Percentiles rank a stretch among this genome's conserved stretches.
Conservation (phyloP, 2,797 vertebrate species). For the Champsocephalus esox region DNA sequence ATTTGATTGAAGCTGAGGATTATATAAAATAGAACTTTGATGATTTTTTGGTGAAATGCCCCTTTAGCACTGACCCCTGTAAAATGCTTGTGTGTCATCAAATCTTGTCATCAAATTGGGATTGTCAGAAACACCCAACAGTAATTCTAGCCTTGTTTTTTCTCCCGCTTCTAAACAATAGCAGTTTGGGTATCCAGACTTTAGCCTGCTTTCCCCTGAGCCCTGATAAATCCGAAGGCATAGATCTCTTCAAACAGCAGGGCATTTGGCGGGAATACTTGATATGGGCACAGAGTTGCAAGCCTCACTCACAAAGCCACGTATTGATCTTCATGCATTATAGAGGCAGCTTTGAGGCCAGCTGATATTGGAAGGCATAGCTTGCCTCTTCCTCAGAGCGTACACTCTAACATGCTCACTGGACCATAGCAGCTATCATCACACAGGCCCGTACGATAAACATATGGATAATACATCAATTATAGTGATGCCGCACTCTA, state of each 20-base stretch:
- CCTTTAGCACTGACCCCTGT: slow-evolving; percentile 32
- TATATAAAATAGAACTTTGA: background rate
- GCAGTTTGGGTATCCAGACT: slow-evolving; percentile 51
- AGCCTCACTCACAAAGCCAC: slow-evolving; percentile 74
- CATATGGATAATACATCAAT: slow-evolving; percentile 65
- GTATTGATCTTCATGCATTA: slow-evolving; percentile 84
- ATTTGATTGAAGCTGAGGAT: slow-evolving; percentile 7
- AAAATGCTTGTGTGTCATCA: slow-evolving; percentile 26
- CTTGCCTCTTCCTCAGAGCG: slow-evolving; percentile 54
- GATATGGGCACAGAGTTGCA: slow-evolving; percentile 71
- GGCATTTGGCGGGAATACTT: slow-evolving; percentile 70
- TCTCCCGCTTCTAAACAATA: slow-evolving; percentile 37
- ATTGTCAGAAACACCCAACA: slow-evolving; percentile 56
- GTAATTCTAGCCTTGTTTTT: slow-evolving; percentile 27
- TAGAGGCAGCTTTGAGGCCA: slow-evolving; percentile 72
- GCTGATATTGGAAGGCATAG: slow-evolving; percentile 71
- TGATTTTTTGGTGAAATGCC: slow-evolving; percentile 14
- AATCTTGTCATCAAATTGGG: slow-evolving; percentile 49
- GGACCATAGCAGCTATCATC: slow-evolving; percentile 74
- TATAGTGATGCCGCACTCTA: slow-evolving; percentile 11
- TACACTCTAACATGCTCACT: slow-evolving; percentile 67
- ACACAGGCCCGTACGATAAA: slow-evolving; percentile 62
- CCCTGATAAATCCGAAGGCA: slow-evolving; percentile 65
- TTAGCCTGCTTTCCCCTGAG: slow-evolving; percentile 53
- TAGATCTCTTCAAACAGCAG: slow-evolving; percentile 67